Conservation (phyloP, 2,113 vertebrate species). For the Trichomycterus rosablanca region DNA sequence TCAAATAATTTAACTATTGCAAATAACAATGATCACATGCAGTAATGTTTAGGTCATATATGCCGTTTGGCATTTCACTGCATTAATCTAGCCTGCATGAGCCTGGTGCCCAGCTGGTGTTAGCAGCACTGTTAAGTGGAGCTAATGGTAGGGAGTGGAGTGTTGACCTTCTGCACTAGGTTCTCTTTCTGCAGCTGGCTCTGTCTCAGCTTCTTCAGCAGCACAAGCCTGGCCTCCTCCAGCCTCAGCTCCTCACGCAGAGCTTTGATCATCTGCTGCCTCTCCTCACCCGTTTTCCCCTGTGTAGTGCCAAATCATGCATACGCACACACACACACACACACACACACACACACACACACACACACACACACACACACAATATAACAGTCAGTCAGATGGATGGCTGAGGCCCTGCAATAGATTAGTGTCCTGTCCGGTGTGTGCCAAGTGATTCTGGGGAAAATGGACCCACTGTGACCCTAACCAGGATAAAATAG, state of each 20-base stretch:
- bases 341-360: constrained; percentile 2
- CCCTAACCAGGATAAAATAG: too few relatives aligned
- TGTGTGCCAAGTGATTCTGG: too few relatives aligned
- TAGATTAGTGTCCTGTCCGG: too few relatives aligned
- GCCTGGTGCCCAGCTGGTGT: constrained; percentile 10
- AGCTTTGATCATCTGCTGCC: constrained; percentile 94
- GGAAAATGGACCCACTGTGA: too few relatives aligned
- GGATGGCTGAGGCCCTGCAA: too few relatives aligned
- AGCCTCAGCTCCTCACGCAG: constrained; percentile 89
- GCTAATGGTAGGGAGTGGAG: background rate
- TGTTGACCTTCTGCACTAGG: constrained; percentile 87
- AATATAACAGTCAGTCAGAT: constrained; percentile 4
- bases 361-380: constrained; percentile 10
- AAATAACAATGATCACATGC: constrained; percentile 1
- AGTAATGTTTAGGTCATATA: constrained; percentile 1
- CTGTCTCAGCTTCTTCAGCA: constrained; percentile 93
- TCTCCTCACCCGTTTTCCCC: constrained; percentile 87
- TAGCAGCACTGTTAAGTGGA: background rate
- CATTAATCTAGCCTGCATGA: background rate
- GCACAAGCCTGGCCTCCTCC: constrained; percentile 89
- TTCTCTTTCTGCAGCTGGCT: constrained; percentile 97
- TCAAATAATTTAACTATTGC: too few relatives aligned
- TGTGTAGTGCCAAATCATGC: too few relatives aligned
- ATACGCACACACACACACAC: constrained; percentile 9
- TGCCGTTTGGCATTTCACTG: constrained; percentile 12